Evolutionary conservation across 2,113 vertebrate genomes (phyloP).

Genomic region (Myotis yumanensis): DNA sequence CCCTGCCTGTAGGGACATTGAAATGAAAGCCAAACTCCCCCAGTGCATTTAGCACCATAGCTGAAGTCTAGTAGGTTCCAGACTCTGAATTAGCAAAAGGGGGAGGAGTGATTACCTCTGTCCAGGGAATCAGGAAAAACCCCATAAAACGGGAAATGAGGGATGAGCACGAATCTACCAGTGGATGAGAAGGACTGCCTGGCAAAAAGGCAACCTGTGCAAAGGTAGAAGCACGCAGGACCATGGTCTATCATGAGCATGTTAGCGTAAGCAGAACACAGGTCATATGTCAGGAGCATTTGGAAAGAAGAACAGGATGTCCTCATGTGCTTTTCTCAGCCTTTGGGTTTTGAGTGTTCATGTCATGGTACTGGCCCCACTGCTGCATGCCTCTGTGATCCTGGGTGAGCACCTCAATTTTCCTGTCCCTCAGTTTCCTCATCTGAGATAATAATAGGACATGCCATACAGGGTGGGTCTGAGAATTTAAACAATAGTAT

Average conservation of each 20-base stretch:
- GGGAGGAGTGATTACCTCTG: neutral
- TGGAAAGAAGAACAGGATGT: neutral
- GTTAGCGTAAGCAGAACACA: neutral
- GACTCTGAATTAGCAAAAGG: neutral
- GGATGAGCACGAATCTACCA: neutral
- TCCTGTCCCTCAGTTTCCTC: neutral
- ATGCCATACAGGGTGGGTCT: neutral
- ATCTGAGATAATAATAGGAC: neutral
- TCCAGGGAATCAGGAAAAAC: neutral
- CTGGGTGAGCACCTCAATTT: neutral
- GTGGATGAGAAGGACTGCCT: neutral
- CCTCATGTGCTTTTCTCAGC: neutral
- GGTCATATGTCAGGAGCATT: neutral
- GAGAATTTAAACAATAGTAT: neutral
- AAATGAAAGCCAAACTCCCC: neutral
- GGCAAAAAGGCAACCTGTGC: neutral
- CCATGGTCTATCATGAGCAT: neutral
- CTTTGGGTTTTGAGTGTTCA: neutral
- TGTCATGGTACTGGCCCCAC: accelerated
- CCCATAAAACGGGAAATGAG: neutral
- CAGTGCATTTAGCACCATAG: neutral
- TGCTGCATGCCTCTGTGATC: neutral
- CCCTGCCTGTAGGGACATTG: neutral
- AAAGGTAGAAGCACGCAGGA: neutral
- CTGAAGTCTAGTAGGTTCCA: neutral